phyloP scores from a whole-genome alignment of 1,140 invertebrate species.

The Pseudomyrmex cubaensis region DNA sequence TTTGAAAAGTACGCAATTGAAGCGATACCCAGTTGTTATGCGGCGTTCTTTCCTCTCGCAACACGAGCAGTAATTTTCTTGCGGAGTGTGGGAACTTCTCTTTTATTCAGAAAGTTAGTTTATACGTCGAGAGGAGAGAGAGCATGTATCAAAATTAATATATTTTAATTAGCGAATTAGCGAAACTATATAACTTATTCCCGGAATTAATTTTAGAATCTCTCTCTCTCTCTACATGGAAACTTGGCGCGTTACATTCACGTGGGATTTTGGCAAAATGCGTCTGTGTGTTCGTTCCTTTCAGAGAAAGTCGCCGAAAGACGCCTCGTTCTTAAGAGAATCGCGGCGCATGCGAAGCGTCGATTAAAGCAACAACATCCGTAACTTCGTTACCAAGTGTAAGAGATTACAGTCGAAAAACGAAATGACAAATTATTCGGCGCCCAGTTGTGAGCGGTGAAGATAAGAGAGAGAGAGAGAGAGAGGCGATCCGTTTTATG shows the following conservation, averaged over 20 bases:
- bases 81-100: not conserved
- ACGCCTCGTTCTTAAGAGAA: not conserved
- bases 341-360: constrained; percentile 26
- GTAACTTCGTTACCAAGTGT: constrained; percentile 13
- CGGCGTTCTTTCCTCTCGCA: too few species aligned
- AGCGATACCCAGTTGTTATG: not conserved
- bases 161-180: constrained; percentile 30
- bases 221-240: constrained; percentile 20
- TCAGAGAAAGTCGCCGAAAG: constrained; percentile 21
- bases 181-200: constrained; percentile 15
- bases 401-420: constrained; percentile 29
- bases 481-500: constrained; percentile 24
- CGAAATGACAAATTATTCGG: constrained; percentile 35
- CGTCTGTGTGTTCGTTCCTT: not conserved
- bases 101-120: constrained; percentile 33
- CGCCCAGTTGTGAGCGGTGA: not conserved
- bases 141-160: constrained; percentile 32
- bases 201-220: constrained; percentile 31
- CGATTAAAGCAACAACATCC: constrained; percentile 41
- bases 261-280: constrained; percentile 20
- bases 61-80: not conserved
- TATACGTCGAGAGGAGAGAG: not conserved
- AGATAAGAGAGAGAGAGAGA: constrained; percentile 14
- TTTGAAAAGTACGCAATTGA: not conserved
- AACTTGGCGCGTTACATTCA: constrained; percentile 24